A percentile compares a stretch with the other conserved stretches of the same genome.
Conservation (phyloP, 2,797 vertebrate genomes). For the Rallus crepitans region DNA sequence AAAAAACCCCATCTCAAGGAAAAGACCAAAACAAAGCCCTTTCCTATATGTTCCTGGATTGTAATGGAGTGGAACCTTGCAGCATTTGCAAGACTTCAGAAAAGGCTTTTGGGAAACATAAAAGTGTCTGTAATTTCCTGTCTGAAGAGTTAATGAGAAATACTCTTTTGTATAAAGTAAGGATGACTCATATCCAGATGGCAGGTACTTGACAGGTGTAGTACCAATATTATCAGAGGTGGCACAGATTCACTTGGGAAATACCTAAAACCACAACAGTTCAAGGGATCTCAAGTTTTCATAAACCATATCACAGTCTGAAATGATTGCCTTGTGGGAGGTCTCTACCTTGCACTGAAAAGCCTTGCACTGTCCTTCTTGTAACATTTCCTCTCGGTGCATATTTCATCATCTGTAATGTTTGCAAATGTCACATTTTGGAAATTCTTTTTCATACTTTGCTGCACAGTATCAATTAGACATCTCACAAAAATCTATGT, state of each 20-base stretch:
- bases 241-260: background rate
- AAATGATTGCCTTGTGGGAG: background rate
- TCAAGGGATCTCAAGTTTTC: background rate
- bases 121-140: background rate
- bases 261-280: background rate
- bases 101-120: background rate
- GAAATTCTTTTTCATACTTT: background rate
- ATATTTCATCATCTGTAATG: background rate
- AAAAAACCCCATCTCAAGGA: too few relatives aligned
- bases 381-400: background rate
- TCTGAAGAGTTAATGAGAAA: background rate
- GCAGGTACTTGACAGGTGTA: background rate
- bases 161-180: background rate
- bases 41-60: background rate
- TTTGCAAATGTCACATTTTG: background rate
- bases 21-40: background rate
- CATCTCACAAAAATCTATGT: background rate
- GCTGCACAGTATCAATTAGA: background rate
- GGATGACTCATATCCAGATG: background rate
- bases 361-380: background rate
- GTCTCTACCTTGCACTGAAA: background rate
- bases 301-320: background rate
- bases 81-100: background rate
- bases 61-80: background rate
- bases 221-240: background rate